Evolutionary conservation across 2,113 vertebrate species (phyloP), one percentile per base, ranked within the genome.

Genomic region (Mobula birostris): DNA sequence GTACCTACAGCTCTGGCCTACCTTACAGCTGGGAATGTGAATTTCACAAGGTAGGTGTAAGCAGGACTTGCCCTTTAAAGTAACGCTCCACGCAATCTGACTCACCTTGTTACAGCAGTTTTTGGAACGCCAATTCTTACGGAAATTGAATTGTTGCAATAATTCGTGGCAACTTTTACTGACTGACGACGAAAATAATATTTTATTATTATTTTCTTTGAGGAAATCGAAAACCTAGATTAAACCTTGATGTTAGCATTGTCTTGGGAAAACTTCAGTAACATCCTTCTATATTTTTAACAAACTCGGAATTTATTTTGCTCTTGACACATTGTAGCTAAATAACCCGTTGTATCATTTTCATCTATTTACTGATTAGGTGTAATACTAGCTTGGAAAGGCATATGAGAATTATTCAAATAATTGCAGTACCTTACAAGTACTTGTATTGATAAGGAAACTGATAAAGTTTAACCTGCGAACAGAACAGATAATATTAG

Each of bases 1-100:
- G 27, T 15, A 7, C 14, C 29, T 88, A 14, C 85, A 6, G 27
- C 85, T 32, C 14, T 79, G 29, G 29, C 77, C 77, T 79, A 32
- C 77, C n/a, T 90, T 32, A 0, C 14, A 17, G 29, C 61, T 63
- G 83, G 83, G 48, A 87, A 14, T 58, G 83, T 27, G 83, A 29
- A 87, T 87, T 61, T 87, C 83, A 1, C 56, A 87, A 87, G 83
- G 83, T 61, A 87, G 40, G 48, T 85, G 68, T 70, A 70, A 70
- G 11, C 68, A 70, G 68, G 68, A 17, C 17, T 70, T 70, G 68
- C 68, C 68, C 48, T 12, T 70, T 70, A 11, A 70, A 70, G 68
- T 17, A 70, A 17, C 17, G 2, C 11, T 70, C 68, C 68, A 48
- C 48, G 48, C 48, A 48, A 48, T 48, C 48, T 1, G 48, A 48